phyloP scores from a whole-genome alignment of 1,140 invertebrate species.

The Prorops nasuta region DNA sequence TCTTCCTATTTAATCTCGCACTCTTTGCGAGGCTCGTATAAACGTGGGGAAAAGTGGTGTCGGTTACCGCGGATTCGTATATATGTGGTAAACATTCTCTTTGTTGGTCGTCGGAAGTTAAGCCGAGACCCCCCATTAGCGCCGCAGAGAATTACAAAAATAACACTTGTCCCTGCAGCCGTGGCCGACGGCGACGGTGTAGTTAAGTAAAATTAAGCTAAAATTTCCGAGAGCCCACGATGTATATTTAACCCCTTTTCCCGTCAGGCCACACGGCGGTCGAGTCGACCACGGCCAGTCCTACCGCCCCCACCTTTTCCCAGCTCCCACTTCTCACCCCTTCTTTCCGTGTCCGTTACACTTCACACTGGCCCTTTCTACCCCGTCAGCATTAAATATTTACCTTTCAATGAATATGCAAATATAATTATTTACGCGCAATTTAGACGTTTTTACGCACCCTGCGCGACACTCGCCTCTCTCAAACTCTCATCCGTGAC shows the following conservation, averaged over 20 bases:
- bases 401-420: slow-evolving; percentile 59
- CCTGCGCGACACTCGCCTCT: slow-evolving; percentile 22
- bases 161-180: slow-evolving; percentile 39
- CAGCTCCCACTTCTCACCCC: background rate
- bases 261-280: slow-evolving; percentile 27
- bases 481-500: slow-evolving; percentile 6
- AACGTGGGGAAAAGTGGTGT: too few species aligned
- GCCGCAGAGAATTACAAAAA: slow-evolving; percentile 43
- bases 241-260: slow-evolving; percentile 42
- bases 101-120: slow-evolving; percentile 30
- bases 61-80: slow-evolving; percentile 23
- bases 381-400: slow-evolving; percentile 52
- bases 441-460: slow-evolving; percentile 54
- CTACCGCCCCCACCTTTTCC: slow-evolving; percentile 25
- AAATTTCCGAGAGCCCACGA: slow-evolving; percentile 40
- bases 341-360: slow-evolving; percentile 45
- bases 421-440: slow-evolving; percentile 58
- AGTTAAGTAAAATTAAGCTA: slow-evolving; percentile 51
- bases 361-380: slow-evolving; percentile 39
- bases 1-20: too few species aligned
- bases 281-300: slow-evolving; percentile 24
- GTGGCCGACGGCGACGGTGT: slow-evolving; percentile 15
- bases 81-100: slow-evolving; percentile 32
- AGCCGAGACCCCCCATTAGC: slow-evolving; percentile 38
- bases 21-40: too few species aligned